Conservation (phyloP, 2,888 invertebrate species). For the Cordilura impudica region DNA sequence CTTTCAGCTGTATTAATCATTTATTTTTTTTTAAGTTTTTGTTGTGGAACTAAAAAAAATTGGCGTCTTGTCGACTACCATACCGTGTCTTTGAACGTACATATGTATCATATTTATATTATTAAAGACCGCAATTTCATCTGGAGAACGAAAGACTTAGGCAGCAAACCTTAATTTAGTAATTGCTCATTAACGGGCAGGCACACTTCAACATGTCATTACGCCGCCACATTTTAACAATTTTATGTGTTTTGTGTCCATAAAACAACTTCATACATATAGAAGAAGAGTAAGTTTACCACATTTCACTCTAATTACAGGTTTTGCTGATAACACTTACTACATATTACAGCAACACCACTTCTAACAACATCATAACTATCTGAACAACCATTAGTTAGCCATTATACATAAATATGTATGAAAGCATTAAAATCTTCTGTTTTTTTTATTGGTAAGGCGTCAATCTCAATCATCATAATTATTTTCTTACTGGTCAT, state of each 20-base stretch:
- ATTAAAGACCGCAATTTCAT: conserved; percentile 18
- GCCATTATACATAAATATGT: conserved; percentile 36
- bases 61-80: conserved; percentile 21
- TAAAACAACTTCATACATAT: conserved; percentile 7
- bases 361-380: conserved; percentile 28
- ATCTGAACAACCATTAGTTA: conserved; percentile 54
- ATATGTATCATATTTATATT: background rate
- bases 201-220: conserved; percentile 73
- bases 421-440: conserved; percentile 17
- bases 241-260: conserved; percentile 20
- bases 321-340: conserved; percentile 18
- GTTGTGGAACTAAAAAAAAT: background rate
- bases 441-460: conserved; percentile 14
- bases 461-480: conserved; percentile 55
- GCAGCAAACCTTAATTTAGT: conserved; percentile 66
- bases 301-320: conserved; percentile 36
- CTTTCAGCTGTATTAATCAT: background rate
- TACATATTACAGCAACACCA: background rate
- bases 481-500: conserved; percentile 48
- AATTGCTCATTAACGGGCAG: conserved; percentile 77
- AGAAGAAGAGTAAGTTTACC: conserved; percentile 6
- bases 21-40: background rate
- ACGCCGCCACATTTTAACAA: conserved; percentile 48
- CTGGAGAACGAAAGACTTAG: conserved; percentile 67
- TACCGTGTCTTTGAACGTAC: background rate